Evolutionary conservation across 1,140 invertebrate species (phyloP), one percentile per base, ranked within the genome.

Genomic region (Zaprionus tsacasi): DNA sequence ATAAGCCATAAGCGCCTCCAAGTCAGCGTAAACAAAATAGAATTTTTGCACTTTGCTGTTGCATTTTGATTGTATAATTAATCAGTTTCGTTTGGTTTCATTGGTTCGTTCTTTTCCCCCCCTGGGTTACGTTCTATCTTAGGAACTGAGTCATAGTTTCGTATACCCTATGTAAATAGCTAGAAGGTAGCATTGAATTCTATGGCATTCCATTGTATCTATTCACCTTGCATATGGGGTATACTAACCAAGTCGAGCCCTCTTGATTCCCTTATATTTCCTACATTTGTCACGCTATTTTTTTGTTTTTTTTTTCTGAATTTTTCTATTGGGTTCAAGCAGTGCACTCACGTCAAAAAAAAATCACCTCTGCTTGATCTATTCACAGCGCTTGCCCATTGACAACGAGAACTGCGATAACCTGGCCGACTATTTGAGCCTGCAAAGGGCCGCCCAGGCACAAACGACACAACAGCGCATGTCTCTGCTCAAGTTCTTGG

Each of bases 401-500:
- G 65, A 80, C 13, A 78, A 78, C 72, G 85, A 87, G 43, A 91
- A 91, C 78, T 92, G 86, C 68, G 70, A 76, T 56, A 91, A 92
- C 77, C 73, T 92, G 75, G 82, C 75, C 67, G 86, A 91, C 72
- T 92, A 89, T 86, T 91, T 92, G 73, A 79, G 70, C 56, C 70
- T 76, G 35, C 88, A 91, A 65, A 87, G 81, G 71, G 79, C 79
- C 68, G 78, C 61, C 17, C 85, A 78, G 75, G 77, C 73, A 1
- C 81, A 70, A 58, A 65, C 52, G 65, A 73, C 70, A 21, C 70
- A 82, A 65, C 72, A 71, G 70, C 77, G 94, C 64, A 94, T 94
- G 93, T 94, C 95, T 13, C 85, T 95, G 71, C 92, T 95, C 36
- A 95, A 95, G 93, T 94, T 95, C 86, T 92, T 95, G 71, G 95